Evolutionary conservation across 2,113 vertebrate species (phyloP), one percentile per base, ranked within the genome.

Genomic region (Pomatostomus ruficeps): DNA sequence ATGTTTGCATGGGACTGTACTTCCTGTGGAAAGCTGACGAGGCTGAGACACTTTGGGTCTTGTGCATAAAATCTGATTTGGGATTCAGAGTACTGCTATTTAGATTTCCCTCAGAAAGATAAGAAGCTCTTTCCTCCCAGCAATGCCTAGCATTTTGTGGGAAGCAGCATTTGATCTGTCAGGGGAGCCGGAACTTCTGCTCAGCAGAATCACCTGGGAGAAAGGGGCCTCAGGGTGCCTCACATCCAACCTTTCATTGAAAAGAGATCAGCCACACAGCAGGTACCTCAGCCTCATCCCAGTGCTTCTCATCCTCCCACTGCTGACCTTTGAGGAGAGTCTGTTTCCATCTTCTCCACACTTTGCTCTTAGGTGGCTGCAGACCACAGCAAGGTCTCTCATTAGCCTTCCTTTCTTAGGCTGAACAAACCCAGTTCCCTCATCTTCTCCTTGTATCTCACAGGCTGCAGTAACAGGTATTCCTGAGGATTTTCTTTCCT

Each of bases 1-100:
- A 35, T 0, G 0, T 36, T 61, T 72, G 13, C 2, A 0, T 45
- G 58, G 70, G 42, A 52, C 31, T 46, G 58, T 7, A 6, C 38
- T 82, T 92, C 48, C 67, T 72, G 35, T 59, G 57, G 40, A 59
- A 90, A 85, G 33, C 29, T 71, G 42, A 33, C 0, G 0, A 45
- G 19, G 7, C 49, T 86, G 33, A 63, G 35, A 28, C 7, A 48
- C 31, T 72, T 35, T 62, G 35, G 46, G 31, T 81, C 38, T 46
- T 0, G 0, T 31, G 40, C 9, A 10, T 55, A 14, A 4, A 18
- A 6, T 43, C 48, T 72, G 31, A 15, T 49, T 74, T 87, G 68
- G 35, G 46, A 66, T 84, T 81, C 7, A 9, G 36, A 35, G 20
- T 66, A n/a, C 15, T 46, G 23, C 23, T 48, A 22, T 71, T 59